phyloP scores from a whole-genome alignment of 2,113 vertebrate species.

The Phalacrocorax carbo region DNA sequence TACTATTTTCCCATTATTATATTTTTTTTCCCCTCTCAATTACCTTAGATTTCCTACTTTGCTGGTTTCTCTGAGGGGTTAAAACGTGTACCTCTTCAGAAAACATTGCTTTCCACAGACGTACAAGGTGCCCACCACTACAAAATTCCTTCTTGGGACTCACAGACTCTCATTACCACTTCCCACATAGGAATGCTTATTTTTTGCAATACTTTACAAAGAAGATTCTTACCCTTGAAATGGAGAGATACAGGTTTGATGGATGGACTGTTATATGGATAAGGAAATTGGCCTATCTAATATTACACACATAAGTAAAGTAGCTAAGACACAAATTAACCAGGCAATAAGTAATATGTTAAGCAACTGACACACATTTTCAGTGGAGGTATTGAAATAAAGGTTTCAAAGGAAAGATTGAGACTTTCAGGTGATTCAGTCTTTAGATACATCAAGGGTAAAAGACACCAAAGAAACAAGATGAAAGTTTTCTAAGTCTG shows the following conservation, averaged over 20 bases:
- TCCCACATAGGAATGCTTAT: accelerated
- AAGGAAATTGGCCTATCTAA: background rate
- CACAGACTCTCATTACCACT: background rate
- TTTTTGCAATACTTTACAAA: background rate
- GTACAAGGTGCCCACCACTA: background rate
- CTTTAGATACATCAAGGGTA: background rate
- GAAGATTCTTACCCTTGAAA: background rate
- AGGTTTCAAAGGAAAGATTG: background rate
- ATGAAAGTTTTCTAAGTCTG: background rate
- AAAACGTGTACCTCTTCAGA: background rate
- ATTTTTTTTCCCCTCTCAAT: background rate
- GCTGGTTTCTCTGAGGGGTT: background rate
- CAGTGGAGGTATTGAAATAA: background rate
- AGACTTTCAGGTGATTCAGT: background rate
- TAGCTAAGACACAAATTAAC: background rate
- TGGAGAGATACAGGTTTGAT: accelerated
- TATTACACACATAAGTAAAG: background rate
- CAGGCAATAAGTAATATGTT: background rate
- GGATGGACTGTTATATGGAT: background rate
- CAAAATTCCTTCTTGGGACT: background rate
- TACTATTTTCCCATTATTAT: background rate
- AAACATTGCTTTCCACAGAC: background rate
- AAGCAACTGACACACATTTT: background rate
- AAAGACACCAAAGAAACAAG: background rate
- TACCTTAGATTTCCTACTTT: background rate